These are phyloP conservation scores for Beris chalybata DNA, from an alignment of 2,888 invertebrate species.

Conservation along the genomic window DNA sequence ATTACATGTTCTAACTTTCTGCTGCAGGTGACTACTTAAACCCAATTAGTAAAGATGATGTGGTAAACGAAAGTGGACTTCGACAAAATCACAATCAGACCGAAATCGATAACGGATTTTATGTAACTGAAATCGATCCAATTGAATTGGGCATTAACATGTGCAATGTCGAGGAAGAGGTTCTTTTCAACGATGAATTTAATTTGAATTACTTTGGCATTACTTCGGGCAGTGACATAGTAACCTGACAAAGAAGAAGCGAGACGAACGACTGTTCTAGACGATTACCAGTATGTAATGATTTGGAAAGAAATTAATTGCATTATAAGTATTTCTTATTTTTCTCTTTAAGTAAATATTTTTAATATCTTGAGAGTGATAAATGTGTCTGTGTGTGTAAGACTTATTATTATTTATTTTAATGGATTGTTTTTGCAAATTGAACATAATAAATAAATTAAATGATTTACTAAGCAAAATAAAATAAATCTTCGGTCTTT, in stretches of 20 bases:
- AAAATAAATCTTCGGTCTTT: too few species aligned
- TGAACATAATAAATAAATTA: conserved; percentile 17
- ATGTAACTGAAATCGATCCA: conserved; percentile 56
- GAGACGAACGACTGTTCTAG: neutral
- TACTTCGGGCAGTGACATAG: conserved; percentile 53
- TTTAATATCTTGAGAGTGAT: neutral
- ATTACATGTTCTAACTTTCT: too few species aligned
- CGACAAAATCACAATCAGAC: conserved; percentile 56
- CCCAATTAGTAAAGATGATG: conserved; percentile 75
- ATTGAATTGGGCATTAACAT: conserved; percentile 56
- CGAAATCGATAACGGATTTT: conserved; percentile 44
- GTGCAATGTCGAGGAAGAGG: conserved; percentile 52
- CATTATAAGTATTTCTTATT: conserved; percentile 6
- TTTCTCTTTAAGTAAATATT: neutral
- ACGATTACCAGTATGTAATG: too few species aligned
- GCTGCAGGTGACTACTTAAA: conserved; percentile 63
- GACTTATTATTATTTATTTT: conserved; percentile 9
- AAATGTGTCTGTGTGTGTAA: conserved; percentile 6
- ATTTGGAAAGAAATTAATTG: neutral
- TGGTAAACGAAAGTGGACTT: conserved; percentile 76
- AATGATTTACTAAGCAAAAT: too few species aligned
- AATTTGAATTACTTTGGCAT: conserved; percentile 57
- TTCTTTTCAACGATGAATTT: conserved; percentile 56
- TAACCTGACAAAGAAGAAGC: conserved; percentile 50
- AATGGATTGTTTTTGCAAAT: conserved; percentile 22